Percentiles rank a stretch among this genome's conserved stretches.
phyloP scores from a whole-genome alignment of 2,113 vertebrate genomes.

The Cheirogaleus medius region DNA sequence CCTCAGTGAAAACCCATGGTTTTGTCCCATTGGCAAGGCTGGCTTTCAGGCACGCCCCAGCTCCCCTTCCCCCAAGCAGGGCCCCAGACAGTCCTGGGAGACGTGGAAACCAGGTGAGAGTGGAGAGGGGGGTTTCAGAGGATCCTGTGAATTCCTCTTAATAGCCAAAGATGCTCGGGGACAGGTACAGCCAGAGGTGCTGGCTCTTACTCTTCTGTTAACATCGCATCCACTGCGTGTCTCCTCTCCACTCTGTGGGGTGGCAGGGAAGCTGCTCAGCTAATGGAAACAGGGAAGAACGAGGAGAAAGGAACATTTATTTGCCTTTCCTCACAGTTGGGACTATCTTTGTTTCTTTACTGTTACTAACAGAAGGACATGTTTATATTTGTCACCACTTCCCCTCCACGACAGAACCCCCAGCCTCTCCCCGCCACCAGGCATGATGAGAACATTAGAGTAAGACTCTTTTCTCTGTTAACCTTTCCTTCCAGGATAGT shows the following conservation, averaged over 20 bases:
- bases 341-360: not conserved
- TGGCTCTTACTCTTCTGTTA: not conserved
- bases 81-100: not conserved
- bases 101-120: not conserved
- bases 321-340: not conserved
- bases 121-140: not conserved
- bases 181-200: not conserved
- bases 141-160: not conserved
- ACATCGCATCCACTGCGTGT: not conserved
- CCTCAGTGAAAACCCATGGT: not conserved
- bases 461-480: constrained; percentile 67
- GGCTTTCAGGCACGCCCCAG: too few relatives aligned
- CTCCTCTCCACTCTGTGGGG: not conserved
- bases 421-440: not conserved
- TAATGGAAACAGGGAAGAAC: not conserved
- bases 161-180: not conserved
- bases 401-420: not conserved
- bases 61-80: not conserved
- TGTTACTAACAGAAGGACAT: not conserved
- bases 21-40: not conserved
- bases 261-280: not conserved
- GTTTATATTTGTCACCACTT: constrained; percentile 57
- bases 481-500: constrained; percentile 72
- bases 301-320: not conserved
- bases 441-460: constrained; percentile 23